Evolutionary conservation across 2,888 invertebrate species (phyloP), one percentile per base, ranked within the genome.

Genomic region (Napeogenes sylphis): DNA sequence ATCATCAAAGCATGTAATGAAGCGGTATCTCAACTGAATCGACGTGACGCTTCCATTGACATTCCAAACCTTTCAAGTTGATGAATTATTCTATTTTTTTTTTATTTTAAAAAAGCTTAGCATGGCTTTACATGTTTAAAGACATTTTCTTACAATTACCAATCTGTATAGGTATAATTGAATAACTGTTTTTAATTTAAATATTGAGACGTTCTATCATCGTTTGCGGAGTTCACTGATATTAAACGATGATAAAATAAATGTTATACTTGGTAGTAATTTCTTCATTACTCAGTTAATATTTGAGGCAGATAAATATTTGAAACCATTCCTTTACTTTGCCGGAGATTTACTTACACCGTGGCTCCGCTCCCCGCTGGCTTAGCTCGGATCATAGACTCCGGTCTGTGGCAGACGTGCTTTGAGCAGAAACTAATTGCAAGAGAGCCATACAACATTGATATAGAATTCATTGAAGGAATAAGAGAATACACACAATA

Each of bases 351-450:
- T 70, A 77, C 77, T 82, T 79, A 75, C 75, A 76, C 73, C 68
- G 76, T 76, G 83, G 80, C 80, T 80, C 78, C 78, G 82, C 82
- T 83, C 82, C 80, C 81, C 79, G 75, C 79, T 82, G 81, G 84
- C 81, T 85, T 77, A 82, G 80, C 76, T 78, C 73, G 80, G 84
- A 85, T 86, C 85, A 86, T 85, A 83, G 87, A 84, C 80, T 82
- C 76, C 72, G 80, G 83, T 81, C 85, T 85, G 86, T 76, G 79
- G 81, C 80, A 80, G 87, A 87, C 85, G 83, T 84, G 87, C 88
- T 87, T 87, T 87, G 88, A 86, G 85, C 85, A 82, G 86, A 84
- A 87, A 88, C 88, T 88, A 88, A 88, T 88, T 88, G 88, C 86
- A 84, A 86, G 85, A 83, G 81, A 85, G 80, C 82, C 80, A 82